Evolutionary conservation across 2,888 invertebrate species (phyloP), one percentile per base, ranked within the genome.

Genomic region (Agrotis clavis): DNA sequence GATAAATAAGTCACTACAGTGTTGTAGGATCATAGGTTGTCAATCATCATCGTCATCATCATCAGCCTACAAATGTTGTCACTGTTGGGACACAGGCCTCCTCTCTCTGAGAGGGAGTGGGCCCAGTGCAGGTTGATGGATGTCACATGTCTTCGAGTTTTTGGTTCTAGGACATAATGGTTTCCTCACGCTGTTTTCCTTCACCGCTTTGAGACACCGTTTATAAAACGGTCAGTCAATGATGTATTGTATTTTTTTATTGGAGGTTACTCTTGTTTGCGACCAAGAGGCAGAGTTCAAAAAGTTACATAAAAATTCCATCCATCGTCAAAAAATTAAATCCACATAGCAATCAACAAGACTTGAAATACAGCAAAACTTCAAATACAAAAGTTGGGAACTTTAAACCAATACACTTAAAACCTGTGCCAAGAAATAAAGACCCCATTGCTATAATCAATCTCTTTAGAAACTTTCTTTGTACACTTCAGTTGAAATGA

Each of bases 361-460:
- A 35, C 18, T 18, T n/a, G 62, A 62, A 62, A 18, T 63, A 13
- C 25, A 54, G 2, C 50, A 54, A 21, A 71, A 66, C 45, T 56
- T 57, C 4, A 13, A 25, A 60, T 19, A 56, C 21, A 69, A 70
- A 51, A 59, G 48, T 65, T 48, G 16, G 16, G 21, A 68, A 74
- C 56, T 68, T 67, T 51, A n/a, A 54, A 63, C 48, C 67, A 82
- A 82, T 82, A 67, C 66, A 77, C 82, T 79, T 60, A 16, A 77
- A 54, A 60, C 51, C 30, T n/a, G 13, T 11, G 48, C 63, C 9
- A 54, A 53, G 63, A 25, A 77, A 79, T 78, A 83, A 62, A 67
- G 83, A 45, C 21, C 9, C 56, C 50, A 69, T 83, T 80, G 75
- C 80, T 67, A 14, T 19, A 83, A 80, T 74, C 80, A 79, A 80